Evolutionary conservation across 2,113 vertebrate species (phyloP), one percentile per base, ranked within the genome.

Genomic region (Oxyura jamaicensis): DNA sequence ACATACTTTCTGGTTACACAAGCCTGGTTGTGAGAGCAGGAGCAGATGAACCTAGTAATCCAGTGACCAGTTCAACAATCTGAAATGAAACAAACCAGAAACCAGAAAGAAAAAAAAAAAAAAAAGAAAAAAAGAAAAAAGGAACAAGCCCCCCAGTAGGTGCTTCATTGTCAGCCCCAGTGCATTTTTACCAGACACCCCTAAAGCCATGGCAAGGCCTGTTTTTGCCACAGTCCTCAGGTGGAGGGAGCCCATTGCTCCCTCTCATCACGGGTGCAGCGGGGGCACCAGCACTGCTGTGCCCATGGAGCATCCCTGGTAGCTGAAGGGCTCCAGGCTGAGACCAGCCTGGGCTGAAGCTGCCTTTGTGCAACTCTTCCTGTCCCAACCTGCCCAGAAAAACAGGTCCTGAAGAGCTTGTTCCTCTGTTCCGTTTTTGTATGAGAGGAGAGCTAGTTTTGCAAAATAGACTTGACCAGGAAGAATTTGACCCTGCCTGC

Each of bases 221-320:
- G 2, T 28, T 46, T 76, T 73, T 36, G 66, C 68, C 80, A 65
- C 10, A 72, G 6, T 21, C 46, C 41, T 74, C 36, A 35, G 31
- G 50, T 22, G 7, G 9, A 44, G 42, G 20, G 59, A n/a, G 6
- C 81, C 29, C 14, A 20, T 36, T 75, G 19, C 13, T 67, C 21
- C 31, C 11, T 33, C 0, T 29, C 18, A 33, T 74, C 65, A 56
- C 6, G 8, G 9, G 52, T 7, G 3, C 39, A 48, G 46, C 2
- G 46, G 20, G 20, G 20, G 21, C 48, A 73, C 6, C 2, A 46
- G 15, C 6, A 52, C 12, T 59, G 48, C 48, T 15, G 4, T 33
- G 60, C 3, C 8, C 1, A 31, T 15, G 56, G 18, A 44, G 56
- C 14, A 4, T 13, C 6, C 3, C 6, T 31, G 0, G 0, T 6